Conservation (phyloP, 2,888 invertebrate species). For the Cabera pusaria region DNA sequence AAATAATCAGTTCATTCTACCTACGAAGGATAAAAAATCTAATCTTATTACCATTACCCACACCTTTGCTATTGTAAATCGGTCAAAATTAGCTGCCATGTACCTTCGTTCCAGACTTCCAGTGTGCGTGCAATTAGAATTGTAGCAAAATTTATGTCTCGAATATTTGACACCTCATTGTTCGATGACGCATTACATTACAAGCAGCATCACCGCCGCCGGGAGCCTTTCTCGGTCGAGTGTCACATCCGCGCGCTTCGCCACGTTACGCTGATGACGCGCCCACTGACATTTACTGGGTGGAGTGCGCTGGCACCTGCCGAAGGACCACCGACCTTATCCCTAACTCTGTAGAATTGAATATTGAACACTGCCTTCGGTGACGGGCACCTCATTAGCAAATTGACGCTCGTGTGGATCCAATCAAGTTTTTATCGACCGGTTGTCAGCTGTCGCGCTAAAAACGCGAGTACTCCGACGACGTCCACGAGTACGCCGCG, state of each 20-base stretch:
- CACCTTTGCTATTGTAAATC: no score
- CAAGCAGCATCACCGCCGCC: no score
- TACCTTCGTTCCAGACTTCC: no score
- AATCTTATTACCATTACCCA: no score
- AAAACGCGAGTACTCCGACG: conserved; percentile 1
- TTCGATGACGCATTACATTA: no score
- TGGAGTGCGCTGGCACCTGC: conserved; percentile 13
- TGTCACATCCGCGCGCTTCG: conserved; percentile 25
- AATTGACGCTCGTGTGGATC: conserved; percentile 25
- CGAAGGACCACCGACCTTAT: conserved; percentile 1
- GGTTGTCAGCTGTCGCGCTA: conserved; percentile 17
- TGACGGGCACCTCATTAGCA: conserved; percentile 25
- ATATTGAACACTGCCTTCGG: background rate
- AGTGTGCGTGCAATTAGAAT: no score
- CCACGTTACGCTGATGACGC: conserved; percentile 24
- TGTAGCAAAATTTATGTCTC: no score
- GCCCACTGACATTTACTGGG: conserved; percentile 21
- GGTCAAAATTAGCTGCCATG: no score
- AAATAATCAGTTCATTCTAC: no score
- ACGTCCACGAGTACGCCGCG: no score
- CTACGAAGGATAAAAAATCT: no score
- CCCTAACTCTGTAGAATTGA: background rate
- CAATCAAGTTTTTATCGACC: conserved; percentile 31
- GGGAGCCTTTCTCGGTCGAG: conserved; percentile 23
- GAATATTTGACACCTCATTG: no score